phyloP scores from a whole-genome alignment of 2,888 invertebrate species.

The Apodemia duryi region DNA sequence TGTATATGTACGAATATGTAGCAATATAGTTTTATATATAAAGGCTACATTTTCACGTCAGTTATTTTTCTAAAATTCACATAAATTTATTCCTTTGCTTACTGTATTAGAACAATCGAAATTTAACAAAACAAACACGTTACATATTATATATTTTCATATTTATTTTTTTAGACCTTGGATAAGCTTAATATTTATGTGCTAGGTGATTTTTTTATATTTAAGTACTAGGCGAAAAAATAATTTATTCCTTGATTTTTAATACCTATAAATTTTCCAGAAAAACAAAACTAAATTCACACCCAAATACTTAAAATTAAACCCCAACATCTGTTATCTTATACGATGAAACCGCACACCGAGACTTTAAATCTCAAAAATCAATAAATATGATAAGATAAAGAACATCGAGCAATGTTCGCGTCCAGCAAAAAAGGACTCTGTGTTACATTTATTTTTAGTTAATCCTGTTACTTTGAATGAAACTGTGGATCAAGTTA shows the following conservation, averaged over 20 bases:
- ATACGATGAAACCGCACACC: conserved; percentile 66
- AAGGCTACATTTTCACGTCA: too few relatives aligned
- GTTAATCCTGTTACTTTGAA: conserved; percentile 13
- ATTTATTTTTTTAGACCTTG: too few relatives aligned
- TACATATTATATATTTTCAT: too few relatives aligned
- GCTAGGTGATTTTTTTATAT: too few relatives aligned
- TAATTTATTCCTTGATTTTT: not conserved
- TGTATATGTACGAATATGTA: too few relatives aligned
- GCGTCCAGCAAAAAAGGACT: conserved; percentile 41
- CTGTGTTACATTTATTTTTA: conserved; percentile 12
- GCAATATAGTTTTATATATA: too few relatives aligned
- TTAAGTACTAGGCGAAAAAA: too few relatives aligned
- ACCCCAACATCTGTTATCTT: conserved; percentile 32
- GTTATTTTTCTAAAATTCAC: too few relatives aligned
- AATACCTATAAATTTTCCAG: not conserved
- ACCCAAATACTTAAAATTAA: conserved; percentile 15
- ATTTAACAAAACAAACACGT: too few relatives aligned
- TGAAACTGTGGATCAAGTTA: conserved; percentile 34
- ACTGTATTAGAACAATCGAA: too few relatives aligned
- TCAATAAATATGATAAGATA: conserved; percentile 74
- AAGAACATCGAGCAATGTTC: conserved; percentile 39
- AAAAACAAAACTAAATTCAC: not conserved
- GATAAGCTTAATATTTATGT: too few relatives aligned
- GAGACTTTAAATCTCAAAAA: conserved; percentile 63
- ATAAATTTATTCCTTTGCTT: too few relatives aligned